phyloP scores from a whole-genome alignment of 2,888 invertebrate genomes.

The Dasysyrphus tricinctus region DNA sequence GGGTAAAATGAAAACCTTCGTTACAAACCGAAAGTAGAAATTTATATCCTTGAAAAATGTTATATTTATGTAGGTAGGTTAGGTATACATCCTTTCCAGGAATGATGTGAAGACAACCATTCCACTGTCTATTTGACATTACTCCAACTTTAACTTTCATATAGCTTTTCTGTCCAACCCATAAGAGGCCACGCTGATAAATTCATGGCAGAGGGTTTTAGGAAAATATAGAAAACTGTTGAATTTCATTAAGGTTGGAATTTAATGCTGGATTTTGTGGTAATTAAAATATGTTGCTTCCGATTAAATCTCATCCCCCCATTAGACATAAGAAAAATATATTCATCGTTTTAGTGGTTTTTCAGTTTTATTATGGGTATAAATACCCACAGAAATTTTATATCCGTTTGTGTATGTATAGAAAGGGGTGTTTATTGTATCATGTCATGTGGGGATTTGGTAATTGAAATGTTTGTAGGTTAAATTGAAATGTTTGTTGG shows the following conservation, averaged over 20 bases:
- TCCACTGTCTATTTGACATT: background rate
- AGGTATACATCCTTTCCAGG: background rate
- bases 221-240: conserved; percentile 54
- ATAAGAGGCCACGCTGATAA: background rate
- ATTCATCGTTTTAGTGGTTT: conserved; percentile 40
- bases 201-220: background rate
- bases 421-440: background rate
- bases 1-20: too few relatives aligned
- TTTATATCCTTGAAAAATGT: too few relatives aligned
- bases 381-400: background rate
- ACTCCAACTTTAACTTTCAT: conserved; percentile 40
- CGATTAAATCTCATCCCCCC: conserved; percentile 65
- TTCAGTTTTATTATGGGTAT: conserved; percentile 16
- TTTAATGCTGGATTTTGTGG: conserved; percentile 74
- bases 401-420: too few relatives aligned
- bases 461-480: too few relatives aligned
- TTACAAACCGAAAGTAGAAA: too few relatives aligned
- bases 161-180: conserved; percentile 32
- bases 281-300: conserved; percentile 74
- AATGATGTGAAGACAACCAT: background rate
- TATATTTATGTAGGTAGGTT: too few relatives aligned
- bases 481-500: too few relatives aligned
- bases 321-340: background rate
- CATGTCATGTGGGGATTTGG: background rate
- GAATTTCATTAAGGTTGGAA: conserved; percentile 75